Conservation (phyloP, 2,113 vertebrate genomes). For the Vicugna pacos region DNA sequence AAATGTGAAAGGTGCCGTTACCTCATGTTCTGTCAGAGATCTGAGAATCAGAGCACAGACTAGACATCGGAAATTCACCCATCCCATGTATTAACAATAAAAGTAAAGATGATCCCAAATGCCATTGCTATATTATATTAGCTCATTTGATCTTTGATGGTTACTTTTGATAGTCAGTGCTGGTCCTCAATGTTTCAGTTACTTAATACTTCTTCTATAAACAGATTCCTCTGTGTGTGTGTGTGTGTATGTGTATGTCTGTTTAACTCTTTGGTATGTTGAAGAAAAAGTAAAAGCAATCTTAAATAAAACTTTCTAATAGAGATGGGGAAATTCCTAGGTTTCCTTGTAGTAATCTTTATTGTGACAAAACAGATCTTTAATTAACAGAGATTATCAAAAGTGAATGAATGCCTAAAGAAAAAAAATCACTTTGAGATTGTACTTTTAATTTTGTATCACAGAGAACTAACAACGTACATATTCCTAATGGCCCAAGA, state of each 20-base stretch:
- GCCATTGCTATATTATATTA: background rate
- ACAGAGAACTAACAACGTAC: slow-evolving; percentile 66
- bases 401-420: slow-evolving; percentile 62
- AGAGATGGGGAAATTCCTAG: slow-evolving; percentile 57
- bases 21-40: background rate
- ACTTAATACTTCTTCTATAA: background rate
- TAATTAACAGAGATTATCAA: slow-evolving; percentile 73
- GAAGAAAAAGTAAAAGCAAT: slow-evolving; percentile 33
- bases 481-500: slow-evolving; percentile 37
- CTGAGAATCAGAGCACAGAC: background rate
- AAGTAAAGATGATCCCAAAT: background rate
- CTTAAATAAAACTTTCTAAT: slow-evolving; percentile 42
- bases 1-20: background rate
- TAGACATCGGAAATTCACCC: background rate
- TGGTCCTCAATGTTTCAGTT: background rate
- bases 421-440: background rate
- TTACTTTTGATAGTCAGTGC: background rate
- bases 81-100: background rate
- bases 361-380: slow-evolving; percentile 37
- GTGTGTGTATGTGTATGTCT: too few relatives aligned
- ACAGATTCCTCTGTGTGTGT: background rate
- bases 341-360: slow-evolving; percentile 33
- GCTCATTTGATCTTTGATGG: background rate
- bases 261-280: slow-evolving; percentile 44
- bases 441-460: slow-evolving; percentile 50